A percentile compares a stretch with the other conserved stretches of the same genome.
Conservation (phyloP, 1,140 invertebrate species). For the Tetramorium alpestre region DNA sequence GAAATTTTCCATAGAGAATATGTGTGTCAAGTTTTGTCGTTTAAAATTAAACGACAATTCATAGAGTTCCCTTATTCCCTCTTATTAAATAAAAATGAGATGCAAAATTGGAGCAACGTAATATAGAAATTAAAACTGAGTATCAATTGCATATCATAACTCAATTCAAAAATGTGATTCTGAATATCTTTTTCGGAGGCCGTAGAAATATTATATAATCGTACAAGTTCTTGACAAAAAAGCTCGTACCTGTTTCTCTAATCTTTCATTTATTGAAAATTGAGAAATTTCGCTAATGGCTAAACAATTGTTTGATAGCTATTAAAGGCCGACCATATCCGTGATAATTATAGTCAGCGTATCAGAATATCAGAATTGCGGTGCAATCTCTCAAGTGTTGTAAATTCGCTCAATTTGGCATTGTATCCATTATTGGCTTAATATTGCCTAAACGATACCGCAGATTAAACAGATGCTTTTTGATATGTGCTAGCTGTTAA, state of each 20-base stretch:
- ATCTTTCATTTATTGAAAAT: neutral
- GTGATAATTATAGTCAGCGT: conserved; percentile 10
- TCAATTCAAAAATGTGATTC: neutral
- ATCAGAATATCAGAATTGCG: conserved; percentile 28
- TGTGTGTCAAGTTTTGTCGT: neutral
- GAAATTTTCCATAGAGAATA: conserved; percentile 12
- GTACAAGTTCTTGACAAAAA: neutral
- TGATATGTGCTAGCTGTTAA: neutral
- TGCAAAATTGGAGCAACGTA: neutral
- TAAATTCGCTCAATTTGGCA: conserved; percentile 10
- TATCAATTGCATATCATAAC: neutral
- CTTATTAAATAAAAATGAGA: neutral
- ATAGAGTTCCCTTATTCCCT: neutral
- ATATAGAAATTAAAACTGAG: neutral
- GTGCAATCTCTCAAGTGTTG: conserved; percentile 20
- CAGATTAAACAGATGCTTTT: conserved; percentile 11
- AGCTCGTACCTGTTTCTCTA: neutral
- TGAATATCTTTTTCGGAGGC: neutral
- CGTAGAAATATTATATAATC: neutral
- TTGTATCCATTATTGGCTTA: conserved; percentile 1
- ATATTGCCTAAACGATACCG: conserved; percentile 3
- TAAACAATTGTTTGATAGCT: neutral
- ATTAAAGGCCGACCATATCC: neutral
- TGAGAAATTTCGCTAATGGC: neutral
- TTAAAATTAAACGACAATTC: conserved; percentile 19